A percentile compares a stretch with the other conserved stretches of the same genome.
Evolutionary conservation across 2,888 invertebrate species (phyloP).

Genomic region (Notocelia uddmanniana): DNA sequence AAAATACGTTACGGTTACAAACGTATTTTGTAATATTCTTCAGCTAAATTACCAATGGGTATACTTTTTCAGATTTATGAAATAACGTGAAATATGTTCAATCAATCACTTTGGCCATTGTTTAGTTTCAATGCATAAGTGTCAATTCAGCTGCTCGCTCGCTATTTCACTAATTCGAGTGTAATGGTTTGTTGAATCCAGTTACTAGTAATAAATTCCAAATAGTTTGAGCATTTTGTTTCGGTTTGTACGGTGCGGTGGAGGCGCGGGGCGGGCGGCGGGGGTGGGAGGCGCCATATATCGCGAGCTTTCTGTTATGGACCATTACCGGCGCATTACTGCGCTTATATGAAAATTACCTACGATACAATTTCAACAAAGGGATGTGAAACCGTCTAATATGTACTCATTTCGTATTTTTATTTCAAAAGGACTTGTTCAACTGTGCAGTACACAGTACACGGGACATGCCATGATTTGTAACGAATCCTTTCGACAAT

Average conservation of each 20-base stretch:
- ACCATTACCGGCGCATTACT: conserved; percentile 75
- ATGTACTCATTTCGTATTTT: conserved; percentile 53
- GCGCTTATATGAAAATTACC: conserved; percentile 73
- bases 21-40: not conserved
- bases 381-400: conserved; percentile 57
- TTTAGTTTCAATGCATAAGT: conserved; percentile 42
- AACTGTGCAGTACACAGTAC: not conserved
- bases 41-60: not conserved
- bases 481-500: conserved; percentile 16
- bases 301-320: conserved; percentile 74
- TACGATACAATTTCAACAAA: conserved; percentile 65
- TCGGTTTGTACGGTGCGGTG: conserved; percentile 57
- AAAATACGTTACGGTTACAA: conserved; percentile 18
- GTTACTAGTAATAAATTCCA: conserved; percentile 57
- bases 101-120: conserved; percentile 10
- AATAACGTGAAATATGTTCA: not conserved
- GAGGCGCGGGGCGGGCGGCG: conserved; percentile 49
- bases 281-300: conserved; percentile 61
- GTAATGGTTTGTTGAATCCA: conserved; percentile 62
- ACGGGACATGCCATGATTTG: not conserved
- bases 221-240: conserved; percentile 68
- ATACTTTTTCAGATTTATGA: not conserved
- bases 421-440: conserved; percentile 13
- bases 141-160: conserved; percentile 59
- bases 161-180: conserved; percentile 58